These are phyloP conservation scores for Eufriesea mexicana DNA, from an alignment of 1,140 invertebrate species.

Conservation along the genomic window DNA sequence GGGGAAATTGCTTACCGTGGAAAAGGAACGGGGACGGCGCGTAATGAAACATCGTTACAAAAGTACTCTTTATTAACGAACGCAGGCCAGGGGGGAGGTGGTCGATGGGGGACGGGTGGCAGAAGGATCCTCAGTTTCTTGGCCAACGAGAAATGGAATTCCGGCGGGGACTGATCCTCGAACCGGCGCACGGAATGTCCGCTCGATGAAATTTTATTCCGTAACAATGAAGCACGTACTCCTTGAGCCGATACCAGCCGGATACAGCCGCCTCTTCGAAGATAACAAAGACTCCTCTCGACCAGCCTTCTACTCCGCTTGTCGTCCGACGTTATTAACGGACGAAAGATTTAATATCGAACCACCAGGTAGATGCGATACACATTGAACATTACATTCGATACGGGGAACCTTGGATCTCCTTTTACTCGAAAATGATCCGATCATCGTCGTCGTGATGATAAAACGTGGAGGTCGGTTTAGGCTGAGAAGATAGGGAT, in stretches of 20 bases:
- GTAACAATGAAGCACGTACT: slow-evolving; percentile 43
- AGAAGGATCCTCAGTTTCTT: background rate
- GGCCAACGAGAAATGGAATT: slow-evolving; percentile 43
- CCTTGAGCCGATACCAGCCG: slow-evolving; percentile 21
- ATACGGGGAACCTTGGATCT: background rate
- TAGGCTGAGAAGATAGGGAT: too few relatives aligned
- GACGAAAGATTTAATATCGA: slow-evolving; percentile 48
- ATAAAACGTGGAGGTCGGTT: too few relatives aligned
- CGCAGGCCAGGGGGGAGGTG: background rate
- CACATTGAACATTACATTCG: slow-evolving; percentile 14
- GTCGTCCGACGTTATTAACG: slow-evolving; percentile 55
- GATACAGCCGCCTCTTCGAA: slow-evolving; percentile 24
- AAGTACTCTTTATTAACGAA: slow-evolving; percentile 60
- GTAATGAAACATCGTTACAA: slow-evolving; percentile 64
- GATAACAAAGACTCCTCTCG: slow-evolving; percentile 38
- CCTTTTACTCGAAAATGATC: too few relatives aligned
- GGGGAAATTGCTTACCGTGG: slow-evolving; percentile 60
- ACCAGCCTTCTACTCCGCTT: background rate
- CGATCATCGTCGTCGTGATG: too few relatives aligned
- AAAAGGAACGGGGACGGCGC: slow-evolving; percentile 24
- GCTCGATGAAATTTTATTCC: slow-evolving; percentile 43
- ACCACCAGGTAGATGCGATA: background rate
- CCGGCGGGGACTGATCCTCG: slow-evolving; percentile 13
- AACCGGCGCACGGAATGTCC: slow-evolving; percentile 18
- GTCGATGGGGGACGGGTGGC: background rate